Evolutionary conservation across 2,797 vertebrate genomes (phyloP), one percentile per base, ranked within the genome.

Genomic region (Neoniphon sammara): DNA sequence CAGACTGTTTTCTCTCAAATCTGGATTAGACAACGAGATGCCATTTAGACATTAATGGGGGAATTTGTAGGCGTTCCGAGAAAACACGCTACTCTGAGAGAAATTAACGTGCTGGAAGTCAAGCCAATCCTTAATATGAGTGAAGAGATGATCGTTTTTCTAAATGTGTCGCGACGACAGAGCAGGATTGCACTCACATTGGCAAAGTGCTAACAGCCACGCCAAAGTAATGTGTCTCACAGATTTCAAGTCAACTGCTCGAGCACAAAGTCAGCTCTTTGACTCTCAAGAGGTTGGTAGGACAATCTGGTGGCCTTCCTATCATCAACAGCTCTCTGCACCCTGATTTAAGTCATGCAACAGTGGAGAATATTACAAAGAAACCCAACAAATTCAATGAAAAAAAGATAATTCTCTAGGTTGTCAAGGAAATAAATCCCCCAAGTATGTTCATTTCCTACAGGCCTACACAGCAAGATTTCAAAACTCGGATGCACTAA

Each of bases 101-200:
- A 57, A 76, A 57, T 34, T 2, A n/a, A n/a, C 58, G 10, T 17
- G 10, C n/a, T 62, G 65, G 62, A 70, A 78, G 56, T 56, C 4
- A n/a, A 77, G 60, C 73, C 69, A 79, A 75, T 49, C 52, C 30
- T 75, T 58, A 64, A 79, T 53, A 25, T 47, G 67, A 82, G 49
- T 2, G 44, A 85, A 82, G 87, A 83, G 83, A 80, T 75, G 76
- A 75, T 71, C 2, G 31, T 56, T 56, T 7, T 70, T 87, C 69
- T 71, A 83, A 65, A 71, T 73, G 82, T 66, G 70, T 61, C 56
- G 70, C 27, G 8, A 42, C 34, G 56, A 61, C 64, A 31, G 23
- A 44, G 63, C 46, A 20, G 73, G 64, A 61, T 75, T 57, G 55
- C 49, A 67, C 47, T 53, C 39, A 46, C 64, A 55, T 54, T 59